Evolutionary conservation across 2,113 vertebrate genomes (phyloP).

Genomic region (Colius striatus): DNA sequence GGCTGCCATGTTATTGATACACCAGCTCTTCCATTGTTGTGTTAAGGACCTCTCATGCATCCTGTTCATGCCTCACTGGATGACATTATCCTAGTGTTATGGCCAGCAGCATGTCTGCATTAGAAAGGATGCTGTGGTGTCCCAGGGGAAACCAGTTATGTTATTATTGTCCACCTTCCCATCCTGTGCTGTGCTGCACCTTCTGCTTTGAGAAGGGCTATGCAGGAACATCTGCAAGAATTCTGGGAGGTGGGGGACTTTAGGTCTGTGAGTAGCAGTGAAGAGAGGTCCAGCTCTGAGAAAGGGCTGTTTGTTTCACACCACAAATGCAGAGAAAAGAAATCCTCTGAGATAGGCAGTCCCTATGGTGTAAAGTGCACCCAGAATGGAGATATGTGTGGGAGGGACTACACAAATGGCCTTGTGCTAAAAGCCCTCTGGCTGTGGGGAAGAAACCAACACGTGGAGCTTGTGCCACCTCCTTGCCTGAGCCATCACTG

Average conservation of each 20-base stretch:
- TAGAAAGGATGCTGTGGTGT: background rate
- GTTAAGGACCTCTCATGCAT: background rate
- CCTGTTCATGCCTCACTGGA: background rate
- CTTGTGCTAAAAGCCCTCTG: background rate
- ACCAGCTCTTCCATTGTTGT: background rate
- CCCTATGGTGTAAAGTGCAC: background rate
- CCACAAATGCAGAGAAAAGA: background rate
- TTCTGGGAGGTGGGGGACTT: background rate
- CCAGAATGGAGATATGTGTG: background rate
- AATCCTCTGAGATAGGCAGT: background rate
- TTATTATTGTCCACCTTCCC: background rate
- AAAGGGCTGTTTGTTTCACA: background rate
- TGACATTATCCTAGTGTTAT: background rate
- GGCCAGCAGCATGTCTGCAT: background rate
- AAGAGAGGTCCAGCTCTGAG: background rate
- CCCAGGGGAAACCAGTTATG: background rate
- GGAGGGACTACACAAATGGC: background rate
- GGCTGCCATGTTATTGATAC: background rate
- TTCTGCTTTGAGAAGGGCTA: background rate
- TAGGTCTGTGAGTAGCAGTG: background rate
- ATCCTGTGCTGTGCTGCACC: fast-evolving
- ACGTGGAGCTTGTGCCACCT: background rate
- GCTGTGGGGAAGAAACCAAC: background rate
- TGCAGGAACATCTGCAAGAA: background rate
- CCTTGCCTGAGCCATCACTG: background rate